Base-by-base conservation (phyloP, 2,888 invertebrate species). In the Ametastegia equiseti region DNA sequence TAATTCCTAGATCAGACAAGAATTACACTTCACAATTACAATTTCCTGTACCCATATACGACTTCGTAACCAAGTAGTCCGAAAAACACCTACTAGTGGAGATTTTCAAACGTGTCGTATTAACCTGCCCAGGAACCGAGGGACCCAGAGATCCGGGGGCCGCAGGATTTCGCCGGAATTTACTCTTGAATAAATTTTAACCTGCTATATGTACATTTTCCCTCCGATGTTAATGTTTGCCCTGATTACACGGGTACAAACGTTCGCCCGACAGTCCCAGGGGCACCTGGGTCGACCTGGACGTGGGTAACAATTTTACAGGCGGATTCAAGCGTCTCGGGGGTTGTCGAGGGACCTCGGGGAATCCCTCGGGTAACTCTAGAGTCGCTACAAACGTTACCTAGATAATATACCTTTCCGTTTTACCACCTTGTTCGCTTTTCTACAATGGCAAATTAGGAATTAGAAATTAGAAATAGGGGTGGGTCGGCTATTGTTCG, bases 381-480 rank as follows among this genome's bases (percentile, higher is more conserved):
- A n/a, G n/a, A n/a, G n/a, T n/a, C n/a, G n/a, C n/a, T n/a, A n/a
- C n/a, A n/a, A n/a, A n/a, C n/a, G n/a, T n/a, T n/a, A n/a, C n/a
- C n/a, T n/a, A n/a, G n/a, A 42, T 42, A 42, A 42, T 42, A 9
- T 42, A 42, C 42, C 42, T 42, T n/a, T n/a, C n/a, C n/a, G n/a
- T n/a, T n/a, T n/a, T n/a, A n/a, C n/a, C n/a, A 23, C 23, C 23
- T 54, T 54, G 54, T 54, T 54, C 54, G 54, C 23, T 54, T 23
- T 23, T 63, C 5, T 63, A 63, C 63, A 63, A 1, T 19, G 39
- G 65, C 65, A 67, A 67, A 67, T 67, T 67, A 39, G 65, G 65
- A 67, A 67, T 67, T 67, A 67, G 39, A 67, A 39, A 67, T 5
- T n/a, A n/a, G 39, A 11, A 1, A 27, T 15, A 60, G 30, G 19